Base-by-base conservation (phyloP, 1,140 invertebrate species). In the Calliphora vicina region DNA sequence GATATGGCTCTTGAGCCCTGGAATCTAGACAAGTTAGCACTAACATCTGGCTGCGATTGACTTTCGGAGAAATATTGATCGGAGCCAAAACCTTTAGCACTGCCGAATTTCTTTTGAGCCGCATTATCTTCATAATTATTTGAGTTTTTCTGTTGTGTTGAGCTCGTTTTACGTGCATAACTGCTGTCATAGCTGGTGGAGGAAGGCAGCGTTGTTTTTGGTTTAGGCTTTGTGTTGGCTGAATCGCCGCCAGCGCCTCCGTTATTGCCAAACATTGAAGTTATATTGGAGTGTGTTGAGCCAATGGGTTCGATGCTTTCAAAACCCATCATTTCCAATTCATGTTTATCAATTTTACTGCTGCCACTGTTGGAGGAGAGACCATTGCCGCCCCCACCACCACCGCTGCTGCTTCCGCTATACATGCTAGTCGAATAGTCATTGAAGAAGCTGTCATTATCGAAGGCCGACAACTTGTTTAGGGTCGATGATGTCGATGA, bases 51-150 rank as follows among this genome's bases (percentile, higher is more conserved):
- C 12, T 87, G 71, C 2, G 90, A 91, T 23, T 92, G 90, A 85
- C 93, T 93, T 84, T 96, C 95, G 4, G 94, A 95, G 90, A 99
- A 99, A 91, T 95, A 99, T 92, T 99, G 97, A 89, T 98, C 97
- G 0, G 98, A 99, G 83, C 97, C 99, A 86, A 99, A 99, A 2
- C 97, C 95, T 92, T 99, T 99, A 6, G 98, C 98, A 87, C 95
- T 95, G 26, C 97, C 97, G 91, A 99, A 99, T 92, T 99, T 99
- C 89, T 97, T 97, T 87, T 97, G 96, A 13, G 97, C 97, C 84
- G 95, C 94, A 23, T 85, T 84, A 82, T 84, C 83, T 23, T 85
- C 84, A 80, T 82, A 81, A 12, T 26, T 83, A 72, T 35, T 80
- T 23, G 67, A 82, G 2, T 5, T 27, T 78, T 76, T 78, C 0